phyloP scores from a whole-genome alignment of 2,113 vertebrate species.

The Siniperca knerii region DNA sequence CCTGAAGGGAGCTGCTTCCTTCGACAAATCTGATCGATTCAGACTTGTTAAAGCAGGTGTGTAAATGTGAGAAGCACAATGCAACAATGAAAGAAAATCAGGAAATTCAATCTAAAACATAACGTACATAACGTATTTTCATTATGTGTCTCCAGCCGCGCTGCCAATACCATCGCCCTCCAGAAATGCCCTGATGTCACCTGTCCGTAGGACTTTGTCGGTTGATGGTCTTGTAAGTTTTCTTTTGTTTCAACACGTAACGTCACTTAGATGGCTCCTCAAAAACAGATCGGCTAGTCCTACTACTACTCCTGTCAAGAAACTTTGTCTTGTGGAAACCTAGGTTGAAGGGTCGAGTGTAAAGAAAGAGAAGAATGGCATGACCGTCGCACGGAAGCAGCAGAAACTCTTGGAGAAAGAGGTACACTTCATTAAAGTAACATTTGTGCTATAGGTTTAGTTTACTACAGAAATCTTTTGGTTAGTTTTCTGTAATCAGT shows the following conservation, averaged over 20 bases:
- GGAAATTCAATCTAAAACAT: fast-evolving
- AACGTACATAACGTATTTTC: neutral
- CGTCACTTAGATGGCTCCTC: too few species aligned
- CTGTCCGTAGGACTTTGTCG: conserved; percentile 85
- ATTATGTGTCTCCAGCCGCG: conserved; percentile 36
- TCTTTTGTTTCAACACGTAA: neutral
- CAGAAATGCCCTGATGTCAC: conserved; percentile 66
- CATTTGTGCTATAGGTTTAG: neutral
- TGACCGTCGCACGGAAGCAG: conserved; percentile 86
- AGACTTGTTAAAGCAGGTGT: conserved; percentile 82
- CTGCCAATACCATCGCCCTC: conserved; percentile 67
- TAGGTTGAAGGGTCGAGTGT: conserved; percentile 70
- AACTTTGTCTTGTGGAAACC: neutral
- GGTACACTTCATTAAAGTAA: conserved; percentile 76
- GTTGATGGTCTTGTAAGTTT: conserved; percentile 83
- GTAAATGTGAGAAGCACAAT: conserved; percentile 17
- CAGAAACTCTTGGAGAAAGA: conserved; percentile 92
- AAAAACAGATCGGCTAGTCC: neutral
- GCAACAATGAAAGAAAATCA: neutral
- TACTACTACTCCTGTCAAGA: neutral
- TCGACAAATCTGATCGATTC: conserved; percentile 86
- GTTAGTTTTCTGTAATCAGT: neutral
- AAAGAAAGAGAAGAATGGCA: conserved; percentile 83
- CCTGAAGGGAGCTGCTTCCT: conserved; percentile 84
- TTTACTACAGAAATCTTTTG: neutral